phyloP scores from a whole-genome alignment of 2,113 vertebrate species.

The Ictalurus furcatus region DNA sequence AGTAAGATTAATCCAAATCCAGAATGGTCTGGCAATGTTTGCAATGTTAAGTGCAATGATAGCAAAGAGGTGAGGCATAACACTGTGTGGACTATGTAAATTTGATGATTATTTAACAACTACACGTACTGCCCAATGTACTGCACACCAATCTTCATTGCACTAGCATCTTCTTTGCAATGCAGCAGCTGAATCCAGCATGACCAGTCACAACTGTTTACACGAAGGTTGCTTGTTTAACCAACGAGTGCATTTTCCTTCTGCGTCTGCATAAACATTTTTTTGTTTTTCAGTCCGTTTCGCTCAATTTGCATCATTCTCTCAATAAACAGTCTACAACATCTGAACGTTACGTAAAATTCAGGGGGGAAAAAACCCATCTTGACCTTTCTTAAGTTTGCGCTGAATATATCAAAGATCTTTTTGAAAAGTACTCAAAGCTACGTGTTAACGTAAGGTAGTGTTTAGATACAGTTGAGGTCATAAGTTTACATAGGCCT shows the following conservation, averaged over 20 bases:
- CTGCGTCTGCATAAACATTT: background rate
- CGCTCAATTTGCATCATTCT: background rate
- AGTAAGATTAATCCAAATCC: background rate
- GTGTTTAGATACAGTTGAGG: background rate
- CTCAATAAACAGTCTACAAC: background rate
- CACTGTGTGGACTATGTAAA: too few species aligned
- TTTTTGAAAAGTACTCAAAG: background rate
- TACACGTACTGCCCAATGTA: background rate
- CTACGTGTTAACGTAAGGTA: background rate
- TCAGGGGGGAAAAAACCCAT: background rate
- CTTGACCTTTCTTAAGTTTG: background rate
- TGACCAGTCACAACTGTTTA: slow-evolving; percentile 16
- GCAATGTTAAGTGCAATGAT: background rate
- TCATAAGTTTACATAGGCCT: too few species aligned
- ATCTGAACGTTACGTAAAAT: background rate
- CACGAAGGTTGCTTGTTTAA: background rate
- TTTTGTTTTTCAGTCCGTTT: background rate
- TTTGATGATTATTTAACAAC: background rate
- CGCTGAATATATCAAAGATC: background rate
- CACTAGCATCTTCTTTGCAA: background rate
- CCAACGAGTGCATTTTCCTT: background rate
- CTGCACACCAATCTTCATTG: background rate
- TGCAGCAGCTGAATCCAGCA: background rate
- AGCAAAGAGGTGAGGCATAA: background rate
- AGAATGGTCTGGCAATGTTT: background rate